Percentiles rank a stretch among this genome's conserved stretches.
These are phyloP conservation scores for Agrochola litura DNA, from an alignment of 2,888 invertebrate species.

Conservation along the genomic window DNA sequence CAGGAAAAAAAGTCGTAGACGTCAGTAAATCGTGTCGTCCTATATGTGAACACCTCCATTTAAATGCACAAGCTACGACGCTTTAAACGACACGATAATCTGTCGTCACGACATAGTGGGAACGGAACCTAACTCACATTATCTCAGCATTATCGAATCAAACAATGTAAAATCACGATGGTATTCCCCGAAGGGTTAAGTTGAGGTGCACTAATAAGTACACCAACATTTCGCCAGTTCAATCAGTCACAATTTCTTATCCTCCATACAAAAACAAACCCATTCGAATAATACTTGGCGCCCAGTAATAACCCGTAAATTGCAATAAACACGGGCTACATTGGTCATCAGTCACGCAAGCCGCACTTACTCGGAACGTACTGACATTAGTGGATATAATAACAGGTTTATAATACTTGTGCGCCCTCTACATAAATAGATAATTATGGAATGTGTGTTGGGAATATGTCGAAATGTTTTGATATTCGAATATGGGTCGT, in stretches of 20 bases:
- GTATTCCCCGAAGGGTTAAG: not conserved
- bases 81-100: too few species aligned
- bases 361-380: constrained; percentile 48
- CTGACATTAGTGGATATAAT: constrained; percentile 53
- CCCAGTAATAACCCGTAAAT: constrained; percentile 54
- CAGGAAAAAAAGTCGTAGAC: too few species aligned
- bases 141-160: not conserved
- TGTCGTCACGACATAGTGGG: too few species aligned
- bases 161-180: not conserved
- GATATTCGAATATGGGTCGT: not conserved
- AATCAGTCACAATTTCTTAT: constrained; percentile 8
- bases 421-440: constrained; percentile 15
- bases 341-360: constrained; percentile 63
- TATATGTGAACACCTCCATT: too few species aligned
- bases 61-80: too few species aligned
- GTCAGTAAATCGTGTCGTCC: too few species aligned
- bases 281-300: constrained; percentile 30
- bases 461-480: constrained; percentile 13
- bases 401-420: constrained; percentile 32
- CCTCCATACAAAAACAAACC: constrained; percentile 19
- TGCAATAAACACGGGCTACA: constrained; percentile 60
- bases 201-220: not conserved
- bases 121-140: not conserved
- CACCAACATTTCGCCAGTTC: not conserved
- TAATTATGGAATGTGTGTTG: constrained; percentile 13